Base-by-base conservation (phyloP, 1,140 invertebrate genomes). In the Leptinotarsa defecta region DNA sequence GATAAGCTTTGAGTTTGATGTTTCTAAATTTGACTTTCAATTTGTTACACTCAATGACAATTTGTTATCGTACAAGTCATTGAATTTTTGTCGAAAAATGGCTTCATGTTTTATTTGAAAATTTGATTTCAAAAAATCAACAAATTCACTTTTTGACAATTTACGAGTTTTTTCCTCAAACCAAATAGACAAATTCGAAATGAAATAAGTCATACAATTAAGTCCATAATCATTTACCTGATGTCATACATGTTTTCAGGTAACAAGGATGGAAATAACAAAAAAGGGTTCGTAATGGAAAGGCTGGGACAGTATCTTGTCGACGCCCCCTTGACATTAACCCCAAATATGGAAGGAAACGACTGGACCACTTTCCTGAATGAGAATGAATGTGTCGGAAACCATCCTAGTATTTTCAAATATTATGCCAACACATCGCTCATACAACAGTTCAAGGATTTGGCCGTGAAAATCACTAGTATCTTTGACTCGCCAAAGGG, bases 291-390 rank as follows among this genome's bases (percentile, higher is more conserved):
- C 84, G 93, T 95, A 85, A 86, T 98, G 78, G 96, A 98, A 87
- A 91, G 93, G 82, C 89, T 98, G 69, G 95, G 96, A 0, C 94
- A 98, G 85, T 98, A 98, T 87, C 87, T 98, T 65, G 90, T 92
- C 74, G 88, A 91, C 82, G 83, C 87, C 75, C 86, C 89, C 68
- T 85, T 96, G 48, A 89, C 88, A 13, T 91, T 92, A 80, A 88
- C 91, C 11, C 87, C 91, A 3, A 87, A 91, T 74, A 88, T 89
- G 79, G 87, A 88, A 5, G 86, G 88, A 48, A 91, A 92, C 84
- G 88, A 91, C n/a, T 98, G 96, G 96, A 88, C 92, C 52, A 87
- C 91, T 77, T 93, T 96, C 82, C 83, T 96, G 1, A 84, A 89
- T 49, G 90, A 93, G 77, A 94, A 95, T 83, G 88, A 91, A 63